A percentile compares a stretch with the other conserved stretches of the same genome.
These are phyloP conservation scores for Austrolebias charrua DNA, from an alignment of 2,797 vertebrate genomes.

Conservation along the genomic window DNA sequence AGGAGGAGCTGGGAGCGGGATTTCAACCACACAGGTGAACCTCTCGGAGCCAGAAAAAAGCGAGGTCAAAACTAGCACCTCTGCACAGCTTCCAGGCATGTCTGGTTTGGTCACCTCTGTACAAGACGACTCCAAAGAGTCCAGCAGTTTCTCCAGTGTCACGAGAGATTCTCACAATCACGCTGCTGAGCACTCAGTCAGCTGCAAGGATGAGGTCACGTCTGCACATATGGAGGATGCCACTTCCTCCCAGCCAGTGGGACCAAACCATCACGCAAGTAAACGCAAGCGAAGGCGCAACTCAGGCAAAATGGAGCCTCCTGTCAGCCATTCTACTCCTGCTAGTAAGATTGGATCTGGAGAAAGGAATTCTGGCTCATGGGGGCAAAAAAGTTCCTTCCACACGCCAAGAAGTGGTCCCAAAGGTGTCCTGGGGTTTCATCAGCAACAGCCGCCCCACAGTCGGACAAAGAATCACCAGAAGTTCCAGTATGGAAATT, in stretches of 20 bases:
- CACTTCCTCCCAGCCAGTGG: slow-evolving; percentile 26
- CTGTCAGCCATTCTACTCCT: slow-evolving; percentile 52
- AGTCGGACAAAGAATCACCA: slow-evolving; percentile 58
- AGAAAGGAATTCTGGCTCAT: slow-evolving; percentile 40
- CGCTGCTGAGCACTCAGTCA: slow-evolving; percentile 77
- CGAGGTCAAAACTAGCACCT: slow-evolving; percentile 48
- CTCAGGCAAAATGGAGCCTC: slow-evolving; percentile 79
- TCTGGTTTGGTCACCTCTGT: slow-evolving; percentile 42
- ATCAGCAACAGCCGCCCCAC: slow-evolving; percentile 60
- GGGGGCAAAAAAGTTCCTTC: slow-evolving; percentile 49
- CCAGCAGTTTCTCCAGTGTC: slow-evolving; percentile 42
- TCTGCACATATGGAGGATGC: slow-evolving; percentile 51
- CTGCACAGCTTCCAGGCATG: slow-evolving; percentile 28
- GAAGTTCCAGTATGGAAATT: slow-evolving; percentile 94
- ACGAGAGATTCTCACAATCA: slow-evolving; percentile 66
- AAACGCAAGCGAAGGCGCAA: slow-evolving; percentile 83
- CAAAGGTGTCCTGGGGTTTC: slow-evolving; percentile 44
- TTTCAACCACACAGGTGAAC: slow-evolving; percentile 56
- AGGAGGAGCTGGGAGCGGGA: slow-evolving; percentile 31
- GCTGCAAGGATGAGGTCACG: slow-evolving; percentile 76
- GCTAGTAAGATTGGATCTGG: slow-evolving; percentile 44
- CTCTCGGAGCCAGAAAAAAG: slow-evolving; percentile 60
- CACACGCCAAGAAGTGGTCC: slow-evolving; percentile 60
- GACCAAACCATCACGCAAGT: slow-evolving; percentile 60
- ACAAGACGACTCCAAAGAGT: slow-evolving; percentile 62